These are phyloP conservation scores for Tipula confusa DNA, from an alignment of 2,888 invertebrate genomes.

Conservation along the genomic window DNA sequence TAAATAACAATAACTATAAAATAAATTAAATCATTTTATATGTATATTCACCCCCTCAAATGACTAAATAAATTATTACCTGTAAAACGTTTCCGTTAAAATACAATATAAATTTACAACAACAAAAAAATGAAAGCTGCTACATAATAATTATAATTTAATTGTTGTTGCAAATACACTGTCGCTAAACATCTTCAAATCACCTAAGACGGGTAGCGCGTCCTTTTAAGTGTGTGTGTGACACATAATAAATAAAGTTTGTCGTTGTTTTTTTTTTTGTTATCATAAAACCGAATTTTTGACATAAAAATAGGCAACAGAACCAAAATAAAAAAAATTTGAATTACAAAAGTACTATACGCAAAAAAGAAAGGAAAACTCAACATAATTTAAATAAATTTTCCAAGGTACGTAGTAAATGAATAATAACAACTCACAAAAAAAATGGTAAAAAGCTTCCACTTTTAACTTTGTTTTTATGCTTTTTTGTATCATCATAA, in stretches of 20 bases:
- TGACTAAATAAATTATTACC: slow-evolving; percentile 1
- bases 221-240: background rate
- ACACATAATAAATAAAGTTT: slow-evolving; percentile 13
- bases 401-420: background rate
- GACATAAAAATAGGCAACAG: background rate
- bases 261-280: background rate
- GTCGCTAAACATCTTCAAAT: background rate
- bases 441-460: background rate
- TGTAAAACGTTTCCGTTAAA: background rate
- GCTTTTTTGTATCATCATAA: background rate
- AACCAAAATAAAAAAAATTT: background rate
- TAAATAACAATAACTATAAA: no score
- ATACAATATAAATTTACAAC: background rate
- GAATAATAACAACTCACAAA: background rate
- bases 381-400: slow-evolving; percentile 25
- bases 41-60: no score
- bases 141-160: slow-evolving; percentile 15
- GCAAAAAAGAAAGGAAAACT: background rate
- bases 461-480: background rate
- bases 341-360: background rate
- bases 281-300: background rate
- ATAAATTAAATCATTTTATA: no score
- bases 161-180: background rate
- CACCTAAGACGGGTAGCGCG: background rate
- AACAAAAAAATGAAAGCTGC: background rate